These are phyloP conservation scores for Thysanoteuthis rhombus DNA, from an alignment of 2,888 invertebrate genomes.

Conservation along the genomic window DNA sequence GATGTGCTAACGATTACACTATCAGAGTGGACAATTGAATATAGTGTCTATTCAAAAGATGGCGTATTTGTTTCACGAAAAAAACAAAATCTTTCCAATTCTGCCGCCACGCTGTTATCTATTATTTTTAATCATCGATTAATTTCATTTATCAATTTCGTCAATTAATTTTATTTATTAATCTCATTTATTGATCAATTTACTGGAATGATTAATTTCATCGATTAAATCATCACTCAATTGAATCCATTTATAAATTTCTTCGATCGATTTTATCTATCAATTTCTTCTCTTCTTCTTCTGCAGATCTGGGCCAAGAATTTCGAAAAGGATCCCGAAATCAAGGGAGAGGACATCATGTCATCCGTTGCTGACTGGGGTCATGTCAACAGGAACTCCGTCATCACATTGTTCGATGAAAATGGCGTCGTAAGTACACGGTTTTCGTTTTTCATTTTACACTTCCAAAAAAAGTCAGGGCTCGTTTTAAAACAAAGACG, in stretches of 20 bases:
- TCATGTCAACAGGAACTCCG: constrained; percentile 13
- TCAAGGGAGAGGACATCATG: background rate
- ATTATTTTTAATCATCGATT: no score
- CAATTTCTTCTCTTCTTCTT: background rate
- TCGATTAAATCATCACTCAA: no score
- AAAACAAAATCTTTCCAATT: no score
- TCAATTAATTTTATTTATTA: background rate
- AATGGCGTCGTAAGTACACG: background rate
- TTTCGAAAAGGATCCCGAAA: background rate
- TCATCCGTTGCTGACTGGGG: constrained; percentile 19
- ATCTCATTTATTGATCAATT: no score
- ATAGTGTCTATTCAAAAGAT: no score
- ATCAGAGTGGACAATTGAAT: no score
- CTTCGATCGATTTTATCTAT: background rate
- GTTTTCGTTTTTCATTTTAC: background rate
- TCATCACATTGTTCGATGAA: constrained; percentile 23
- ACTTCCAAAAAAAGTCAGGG: background rate
- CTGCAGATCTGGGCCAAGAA: constrained; percentile 2
- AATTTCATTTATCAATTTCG: background rate
- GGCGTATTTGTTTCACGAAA: no score
- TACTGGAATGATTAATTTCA: background rate
- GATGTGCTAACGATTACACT: no score
- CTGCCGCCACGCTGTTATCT: no score
- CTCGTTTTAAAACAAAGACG: no score
- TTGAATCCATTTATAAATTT: background rate